phyloP scores from a whole-genome alignment of 2,797 vertebrate genomes.

The Acanthopagrus latus region DNA sequence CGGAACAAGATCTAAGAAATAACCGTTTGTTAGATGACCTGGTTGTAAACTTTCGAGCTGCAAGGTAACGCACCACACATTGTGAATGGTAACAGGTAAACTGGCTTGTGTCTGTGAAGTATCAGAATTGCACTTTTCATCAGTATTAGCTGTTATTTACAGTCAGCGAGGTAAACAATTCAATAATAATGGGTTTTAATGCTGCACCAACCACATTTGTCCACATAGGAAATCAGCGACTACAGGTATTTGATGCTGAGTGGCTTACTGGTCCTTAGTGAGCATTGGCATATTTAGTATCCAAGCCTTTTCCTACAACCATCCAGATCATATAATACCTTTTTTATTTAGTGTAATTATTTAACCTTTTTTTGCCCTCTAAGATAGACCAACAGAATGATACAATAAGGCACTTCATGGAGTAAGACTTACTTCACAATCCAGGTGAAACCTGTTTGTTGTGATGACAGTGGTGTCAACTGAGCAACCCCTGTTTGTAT shows the following conservation, averaged over 20 bases:
- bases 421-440: constrained; percentile 24
- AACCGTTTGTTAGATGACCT: constrained; percentile 94
- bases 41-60: constrained; percentile 88
- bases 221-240: background rate
- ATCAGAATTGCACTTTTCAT: background rate
- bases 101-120: background rate
- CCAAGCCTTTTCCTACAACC: background rate
- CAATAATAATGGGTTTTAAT: background rate
- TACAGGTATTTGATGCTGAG: background rate
- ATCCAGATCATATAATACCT: background rate
- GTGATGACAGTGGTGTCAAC: constrained; percentile 5
- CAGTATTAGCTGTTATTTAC: background rate
- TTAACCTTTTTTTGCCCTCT: constrained; percentile 4
- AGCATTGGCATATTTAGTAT: too few relatives aligned
- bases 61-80: constrained; percentile 85
- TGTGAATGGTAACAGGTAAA: background rate
- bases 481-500: constrained; percentile 22
- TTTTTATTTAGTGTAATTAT: background rate
- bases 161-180: background rate
- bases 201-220: background rate
- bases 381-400: constrained; percentile 11
- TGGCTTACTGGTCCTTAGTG: background rate
- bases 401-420: constrained; percentile 21
- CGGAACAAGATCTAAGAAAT: constrained; percentile 92
- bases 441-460: constrained; percentile 24